Evolutionary conservation across 2,888 invertebrate genomes (phyloP).

Genomic region (Camptogramma bilineatum): DNA sequence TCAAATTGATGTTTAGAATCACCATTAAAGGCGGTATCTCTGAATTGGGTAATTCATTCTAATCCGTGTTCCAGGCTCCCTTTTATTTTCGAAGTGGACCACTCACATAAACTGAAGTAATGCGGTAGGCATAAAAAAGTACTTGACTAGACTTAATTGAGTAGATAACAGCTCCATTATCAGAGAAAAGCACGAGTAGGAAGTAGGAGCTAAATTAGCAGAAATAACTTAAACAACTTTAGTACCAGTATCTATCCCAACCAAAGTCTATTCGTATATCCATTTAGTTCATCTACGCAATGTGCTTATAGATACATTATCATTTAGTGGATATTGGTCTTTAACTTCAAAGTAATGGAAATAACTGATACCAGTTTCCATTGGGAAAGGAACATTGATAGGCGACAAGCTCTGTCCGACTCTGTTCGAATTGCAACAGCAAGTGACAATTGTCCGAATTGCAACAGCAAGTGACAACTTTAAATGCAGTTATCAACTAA

Average conservation of each 20-base stretch:
- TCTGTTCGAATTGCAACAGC: neutral
- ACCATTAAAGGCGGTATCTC: conserved; percentile 21
- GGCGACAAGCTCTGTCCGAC: neutral
- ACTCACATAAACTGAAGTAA: conserved; percentile 19
- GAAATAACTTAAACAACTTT: neutral
- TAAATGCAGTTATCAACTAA: conserved; percentile 10
- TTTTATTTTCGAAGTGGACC: conserved; percentile 19
- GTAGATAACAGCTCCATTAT: neutral
- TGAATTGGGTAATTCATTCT: conserved; percentile 16
- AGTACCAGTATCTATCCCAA: neutral
- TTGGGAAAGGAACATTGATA: neutral
- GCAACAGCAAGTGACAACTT: neutral
- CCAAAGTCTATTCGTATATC: neutral
- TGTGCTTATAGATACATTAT: too few species aligned
- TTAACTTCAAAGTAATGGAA: neutral
- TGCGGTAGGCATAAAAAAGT: conserved; percentile 8
- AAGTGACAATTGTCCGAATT: neutral
- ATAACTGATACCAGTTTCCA: neutral
- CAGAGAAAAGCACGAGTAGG: neutral
- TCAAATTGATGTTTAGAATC: conserved; percentile 9
- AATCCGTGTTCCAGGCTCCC: conserved; percentile 5
- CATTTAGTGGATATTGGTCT: neutral
- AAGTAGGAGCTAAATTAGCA: neutral
- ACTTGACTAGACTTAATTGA: conserved; percentile 5
- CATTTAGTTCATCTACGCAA: too few species aligned